These are phyloP conservation scores for Adelges cooleyi DNA, from an alignment of 1,140 invertebrate species.

Conservation along the genomic window DNA sequence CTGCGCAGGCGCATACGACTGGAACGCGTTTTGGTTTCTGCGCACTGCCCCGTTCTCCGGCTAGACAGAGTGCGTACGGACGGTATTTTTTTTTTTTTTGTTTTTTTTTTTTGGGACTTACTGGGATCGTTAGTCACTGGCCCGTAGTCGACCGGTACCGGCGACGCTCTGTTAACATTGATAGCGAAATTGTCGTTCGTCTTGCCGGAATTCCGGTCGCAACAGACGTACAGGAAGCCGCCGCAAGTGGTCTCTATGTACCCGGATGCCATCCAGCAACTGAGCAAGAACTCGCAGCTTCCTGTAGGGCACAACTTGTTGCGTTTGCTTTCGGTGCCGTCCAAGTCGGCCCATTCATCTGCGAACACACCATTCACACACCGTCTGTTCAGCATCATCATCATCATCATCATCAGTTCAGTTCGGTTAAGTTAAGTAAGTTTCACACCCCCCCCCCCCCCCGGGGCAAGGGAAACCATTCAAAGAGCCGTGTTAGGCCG, in stretches of 20 bases:
- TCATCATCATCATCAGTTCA: too few species aligned
- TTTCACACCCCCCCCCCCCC: too few species aligned
- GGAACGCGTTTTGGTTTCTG: too few species aligned
- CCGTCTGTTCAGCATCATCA: too few species aligned
- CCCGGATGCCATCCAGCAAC: constrained; percentile 82
- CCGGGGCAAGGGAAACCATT: too few species aligned
- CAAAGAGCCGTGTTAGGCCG: too few species aligned
- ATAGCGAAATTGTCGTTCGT: constrained; percentile 50
- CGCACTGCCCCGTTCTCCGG: too few species aligned
- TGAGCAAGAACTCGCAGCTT: constrained; percentile 82
- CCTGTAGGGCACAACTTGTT: constrained; percentile 51
- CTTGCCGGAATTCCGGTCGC: constrained; percentile 61
- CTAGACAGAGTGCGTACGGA: too few species aligned
- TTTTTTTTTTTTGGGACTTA: constrained; percentile 48
- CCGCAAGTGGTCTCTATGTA: constrained; percentile 72
- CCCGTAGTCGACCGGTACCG: constrained; percentile 43
- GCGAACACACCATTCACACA: constrained; percentile 28
- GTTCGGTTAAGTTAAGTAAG: too few species aligned
- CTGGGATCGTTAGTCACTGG: constrained; percentile 61
- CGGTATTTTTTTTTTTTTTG: too few species aligned
- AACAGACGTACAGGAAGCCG: constrained; percentile 74
- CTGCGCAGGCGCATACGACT: too few species aligned
- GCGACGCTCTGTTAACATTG: constrained; percentile 33
- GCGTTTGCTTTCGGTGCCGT: constrained; percentile 40
- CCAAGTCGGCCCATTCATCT: constrained; percentile 32